Evolutionary conservation across 2,113 vertebrate genomes (phyloP), one percentile per base, ranked within the genome.

Genomic region (Vulpes lagopus): DNA sequence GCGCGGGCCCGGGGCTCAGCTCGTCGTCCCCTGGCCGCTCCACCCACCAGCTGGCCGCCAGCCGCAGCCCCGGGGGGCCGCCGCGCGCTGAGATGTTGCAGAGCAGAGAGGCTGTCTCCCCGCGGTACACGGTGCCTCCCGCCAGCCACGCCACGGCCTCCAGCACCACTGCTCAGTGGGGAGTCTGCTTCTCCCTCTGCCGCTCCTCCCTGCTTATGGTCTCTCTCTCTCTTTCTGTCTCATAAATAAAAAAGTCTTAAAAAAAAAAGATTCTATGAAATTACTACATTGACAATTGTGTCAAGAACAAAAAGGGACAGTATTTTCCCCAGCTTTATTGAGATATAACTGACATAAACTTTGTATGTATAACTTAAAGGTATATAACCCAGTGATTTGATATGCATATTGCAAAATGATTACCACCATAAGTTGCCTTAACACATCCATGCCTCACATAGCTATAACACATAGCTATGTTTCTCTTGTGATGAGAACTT

Each of bases 21-120:
- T 96, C 96, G 12, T 92, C 92, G 0, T 96, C 96, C 23, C 95
- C 43, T 17, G 49, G 84, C 87, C 97, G 95, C 53, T 97, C 83
- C 23, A 98, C 99, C 98, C 99, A 98, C 99, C 99, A 99, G 97
- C 98, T 98, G 80, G 99, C 98, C 4, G 99, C 99, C 49, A 99
- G 96, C 93, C 98, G 98, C 88, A 98, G 97, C 0, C 99, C 98
- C 0, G 99, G 98, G 9, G 98, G 98, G 5, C 99, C 98, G 0
- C 98, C 98, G 0, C 88, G 93, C 96, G 99, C 98, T 0, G 99
- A 99, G 89, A 99, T 96, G 89, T 99, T 99, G 98, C 99, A 99
- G 86, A 99, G 97, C 59, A 99, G 80, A 16, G 98, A 98, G 51
- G 99, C 98, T 0, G 99, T 99, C 98, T 98, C 99, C 38, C 99